These are phyloP conservation scores for Rhopilema esculentum DNA, from an alignment of 30 jellyfish, hydroid and myxozoan species.

Conservation along the genomic window DNA sequence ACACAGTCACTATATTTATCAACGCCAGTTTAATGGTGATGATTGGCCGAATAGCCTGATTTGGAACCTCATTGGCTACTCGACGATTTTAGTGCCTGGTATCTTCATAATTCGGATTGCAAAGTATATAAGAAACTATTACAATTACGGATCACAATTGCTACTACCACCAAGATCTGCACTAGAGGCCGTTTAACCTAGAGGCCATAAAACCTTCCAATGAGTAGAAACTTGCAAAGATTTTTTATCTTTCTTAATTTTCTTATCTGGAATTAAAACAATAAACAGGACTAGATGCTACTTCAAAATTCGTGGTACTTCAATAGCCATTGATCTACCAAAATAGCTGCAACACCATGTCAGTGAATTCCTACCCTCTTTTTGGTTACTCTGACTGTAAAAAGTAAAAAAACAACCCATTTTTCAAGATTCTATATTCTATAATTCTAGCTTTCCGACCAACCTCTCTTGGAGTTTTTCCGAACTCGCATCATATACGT, in stretches of 20 bases:
- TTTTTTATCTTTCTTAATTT: too few species aligned
- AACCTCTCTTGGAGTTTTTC: not conserved
- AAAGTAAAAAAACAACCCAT: not conserved
- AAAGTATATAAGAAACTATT: constrained; percentile 72
- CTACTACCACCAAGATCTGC: too few species aligned
- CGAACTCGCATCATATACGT: not conserved
- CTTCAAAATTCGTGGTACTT: not conserved
- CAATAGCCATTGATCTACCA: not conserved
- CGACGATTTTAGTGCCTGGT: constrained; percentile 80
- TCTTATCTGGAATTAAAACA: not conserved
- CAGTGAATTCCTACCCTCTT: not conserved
- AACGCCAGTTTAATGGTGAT: constrained; percentile 42
- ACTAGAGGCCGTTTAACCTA: too few species aligned
- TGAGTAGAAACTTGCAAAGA: too few species aligned
- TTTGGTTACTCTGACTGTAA: not conserved
- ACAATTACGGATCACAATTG: constrained; percentile 87
- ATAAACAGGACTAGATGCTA: not conserved
- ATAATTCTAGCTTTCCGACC: not conserved
- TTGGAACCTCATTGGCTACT: constrained; percentile 89
- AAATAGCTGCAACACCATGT: not conserved
- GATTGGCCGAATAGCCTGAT: constrained; percentile 81
- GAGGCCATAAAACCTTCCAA: too few species aligned
- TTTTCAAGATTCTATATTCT: not conserved
- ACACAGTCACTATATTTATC: constrained; percentile 57
- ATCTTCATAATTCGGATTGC: constrained; percentile 71